phyloP scores from a whole-genome alignment of 53 echinoderm and acorn worm genomes.

The Arbacia lixula region DNA sequence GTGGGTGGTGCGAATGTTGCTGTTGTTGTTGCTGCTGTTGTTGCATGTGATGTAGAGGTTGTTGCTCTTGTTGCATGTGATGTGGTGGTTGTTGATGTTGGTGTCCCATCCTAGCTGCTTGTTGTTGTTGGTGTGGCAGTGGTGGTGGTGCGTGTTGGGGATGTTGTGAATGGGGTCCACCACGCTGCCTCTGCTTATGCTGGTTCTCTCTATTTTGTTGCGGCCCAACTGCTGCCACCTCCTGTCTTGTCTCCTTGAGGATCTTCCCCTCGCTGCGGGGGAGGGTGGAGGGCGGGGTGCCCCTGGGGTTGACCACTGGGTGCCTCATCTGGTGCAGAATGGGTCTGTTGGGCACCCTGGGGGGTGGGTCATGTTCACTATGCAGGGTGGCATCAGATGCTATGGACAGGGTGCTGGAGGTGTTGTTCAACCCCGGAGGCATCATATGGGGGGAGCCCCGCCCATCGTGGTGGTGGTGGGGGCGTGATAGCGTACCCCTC shows the following conservation, averaged over 20 bases:
- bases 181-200: not conserved
- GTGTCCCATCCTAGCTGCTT: not conserved
- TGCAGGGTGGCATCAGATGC: conserved; percentile 34
- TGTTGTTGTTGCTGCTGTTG: conserved; percentile 21
- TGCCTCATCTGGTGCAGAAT: conserved; percentile 19
- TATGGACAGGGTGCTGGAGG: conserved; percentile 1
- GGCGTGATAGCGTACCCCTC: not conserved
- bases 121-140: not conserved
- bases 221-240: not conserved
- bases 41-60: not conserved
- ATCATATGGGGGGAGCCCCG: not conserved
- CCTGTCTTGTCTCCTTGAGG: conserved; percentile 12
- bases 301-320: conserved; percentile 28
- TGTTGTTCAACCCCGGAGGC: conserved; percentile 9
- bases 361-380: conserved; percentile 12
- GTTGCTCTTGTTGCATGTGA: not conserved
- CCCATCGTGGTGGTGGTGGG: not conserved
- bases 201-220: not conserved
- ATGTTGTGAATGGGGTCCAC: conserved; percentile 1
- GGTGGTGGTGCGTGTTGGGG: not conserved
- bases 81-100: not conserved
- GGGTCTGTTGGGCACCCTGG: conserved; percentile 13
- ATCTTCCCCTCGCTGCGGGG: conserved; percentile 1
- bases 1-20: not conserved
- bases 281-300: conserved; percentile 15